Evolutionary conservation across 2,888 invertebrate species (phyloP).

Genomic region (Gymnoscelis rufifasciata): DNA sequence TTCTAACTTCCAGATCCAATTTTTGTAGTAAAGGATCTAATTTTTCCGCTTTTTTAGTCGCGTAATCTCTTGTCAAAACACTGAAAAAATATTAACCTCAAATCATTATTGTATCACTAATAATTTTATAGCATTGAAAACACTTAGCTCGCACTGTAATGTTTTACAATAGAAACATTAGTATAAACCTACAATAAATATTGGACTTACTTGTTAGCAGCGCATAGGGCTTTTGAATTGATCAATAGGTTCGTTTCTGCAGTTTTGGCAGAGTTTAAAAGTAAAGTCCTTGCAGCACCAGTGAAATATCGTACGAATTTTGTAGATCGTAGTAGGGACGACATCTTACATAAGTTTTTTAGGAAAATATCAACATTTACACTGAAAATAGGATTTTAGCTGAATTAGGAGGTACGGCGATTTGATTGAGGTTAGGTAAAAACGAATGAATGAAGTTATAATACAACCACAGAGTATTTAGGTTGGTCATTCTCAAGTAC

Average conservation of each 20-base stretch:
- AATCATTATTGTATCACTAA: background rate
- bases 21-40: slow-evolving; percentile 83
- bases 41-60: slow-evolving; percentile 77
- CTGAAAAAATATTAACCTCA: slow-evolving; percentile 49
- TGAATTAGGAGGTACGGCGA: no score
- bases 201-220: slow-evolving; percentile 62
- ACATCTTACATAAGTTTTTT: slow-evolving; percentile 64
- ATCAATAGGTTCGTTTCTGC: slow-evolving; percentile 79
- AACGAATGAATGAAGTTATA: no score
- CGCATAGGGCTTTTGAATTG: slow-evolving; percentile 59
- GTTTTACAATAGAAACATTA: no score
- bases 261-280: slow-evolving; percentile 82
- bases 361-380: slow-evolving; percentile 30
- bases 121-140: no score
- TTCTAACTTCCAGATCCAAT: slow-evolving; percentile 83
- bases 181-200: no score
- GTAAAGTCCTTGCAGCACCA: slow-evolving; percentile 83
- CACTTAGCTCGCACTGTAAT: no score
- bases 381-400: background rate
- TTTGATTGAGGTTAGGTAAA: slow-evolving; percentile 68
- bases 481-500: no score
- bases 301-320: slow-evolving; percentile 87
- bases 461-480: no score
- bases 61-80: slow-evolving; percentile 77
- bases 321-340: slow-evolving; percentile 84